phyloP scores from a whole-genome alignment of 2,113 vertebrate genomes.

The Riparia riparia region DNA sequence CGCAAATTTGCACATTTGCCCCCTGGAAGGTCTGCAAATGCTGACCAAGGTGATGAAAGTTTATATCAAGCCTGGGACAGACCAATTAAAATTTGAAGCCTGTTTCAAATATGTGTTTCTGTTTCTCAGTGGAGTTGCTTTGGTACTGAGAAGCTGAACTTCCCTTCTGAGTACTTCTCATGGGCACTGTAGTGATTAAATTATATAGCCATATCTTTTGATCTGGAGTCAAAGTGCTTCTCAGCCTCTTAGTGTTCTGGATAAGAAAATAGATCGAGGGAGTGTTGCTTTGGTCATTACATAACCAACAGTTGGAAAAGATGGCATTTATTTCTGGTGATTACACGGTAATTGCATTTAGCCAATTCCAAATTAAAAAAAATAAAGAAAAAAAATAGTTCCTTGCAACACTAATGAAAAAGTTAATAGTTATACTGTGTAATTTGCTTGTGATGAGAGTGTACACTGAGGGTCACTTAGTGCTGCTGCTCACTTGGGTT shows the following conservation, averaged over 20 bases:
- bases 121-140: background rate
- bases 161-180: background rate
- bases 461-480: conserved; percentile 8
- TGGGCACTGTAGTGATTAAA: background rate
- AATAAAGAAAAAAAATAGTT: background rate
- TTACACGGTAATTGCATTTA: background rate
- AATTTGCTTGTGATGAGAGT: background rate
- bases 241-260: background rate
- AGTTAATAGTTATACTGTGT: background rate
- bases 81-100: background rate
- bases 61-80: background rate
- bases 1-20: background rate
- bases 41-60: background rate
- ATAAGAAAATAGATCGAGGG: background rate
- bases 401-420: background rate
- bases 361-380: background rate
- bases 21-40: background rate
- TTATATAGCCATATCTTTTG: background rate
- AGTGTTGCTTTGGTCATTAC: background rate
- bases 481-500: background rate
- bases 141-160: background rate
- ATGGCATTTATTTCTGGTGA: background rate
- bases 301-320: background rate
- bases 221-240: background rate
- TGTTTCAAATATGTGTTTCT: background rate